Evolutionary conservation across 2,888 invertebrate species (phyloP), one percentile per base, ranked within the genome.

Genomic region (Enchytraeus crypticus): DNA sequence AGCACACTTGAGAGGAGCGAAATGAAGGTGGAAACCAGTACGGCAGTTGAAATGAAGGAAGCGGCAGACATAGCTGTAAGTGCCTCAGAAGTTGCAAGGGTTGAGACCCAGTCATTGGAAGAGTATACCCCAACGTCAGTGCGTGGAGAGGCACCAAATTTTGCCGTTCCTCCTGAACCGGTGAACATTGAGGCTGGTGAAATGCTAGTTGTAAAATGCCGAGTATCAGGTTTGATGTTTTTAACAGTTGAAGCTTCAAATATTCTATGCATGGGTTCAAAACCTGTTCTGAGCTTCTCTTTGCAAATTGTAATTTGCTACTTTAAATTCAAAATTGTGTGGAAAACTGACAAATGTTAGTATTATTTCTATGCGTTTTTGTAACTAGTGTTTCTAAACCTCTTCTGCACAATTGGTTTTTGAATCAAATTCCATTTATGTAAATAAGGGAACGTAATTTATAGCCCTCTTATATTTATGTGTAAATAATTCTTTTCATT

Each of bases 151-250:
- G 49, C 11, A 5, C 62, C 59, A 26, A 51, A 46, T 26, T 63
- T 64, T 47, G 33, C 27, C 26, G 45, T 56, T 33, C 34, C 30
- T 18, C 59, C 59, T n/a, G 26, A 55, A 30, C 53, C 66, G 18
- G 53, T 59, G 5, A 46, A 33, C 5, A 53, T 60, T 34, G 45
- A 56, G 14, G 62, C 51, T 27, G 66, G 64, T 29, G 59, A 57
- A 11, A 58, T 47, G 21, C 34, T 66, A 18, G 34, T 54, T 5
- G 46, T 66, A 29, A 51, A 53, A 4, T 66, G 64, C 53, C 57
- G 38, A 47, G 60, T 66, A 8, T 32, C 60, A 60, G 66, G 61
- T 61, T 59, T 45, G 57, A 53, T 27, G 8, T 49, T 8, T 49
- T 49, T n/a, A n/a, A n/a, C n/a, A n/a, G n/a, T n/a, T n/a, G n/a